These are phyloP conservation scores for Colinus virginianus DNA, from an alignment of 2,113 vertebrate species.

Conservation along the genomic window DNA sequence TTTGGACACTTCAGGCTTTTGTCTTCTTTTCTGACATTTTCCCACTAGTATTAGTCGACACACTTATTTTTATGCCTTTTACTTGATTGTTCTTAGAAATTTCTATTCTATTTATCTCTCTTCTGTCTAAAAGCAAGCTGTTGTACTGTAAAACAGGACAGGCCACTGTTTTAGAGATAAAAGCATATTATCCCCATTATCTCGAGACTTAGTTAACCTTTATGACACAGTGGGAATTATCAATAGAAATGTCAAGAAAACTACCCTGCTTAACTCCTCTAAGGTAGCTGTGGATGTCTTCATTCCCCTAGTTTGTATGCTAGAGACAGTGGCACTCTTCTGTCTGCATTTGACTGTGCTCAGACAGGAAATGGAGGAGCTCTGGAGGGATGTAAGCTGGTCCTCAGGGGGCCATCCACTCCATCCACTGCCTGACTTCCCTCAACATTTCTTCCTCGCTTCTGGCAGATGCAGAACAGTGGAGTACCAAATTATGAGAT, in stretches of 20 bases:
- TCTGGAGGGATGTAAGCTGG: fast-evolving
- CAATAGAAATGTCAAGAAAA: neutral
- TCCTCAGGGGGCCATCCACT: neutral
- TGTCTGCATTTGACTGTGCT: fast-evolving
- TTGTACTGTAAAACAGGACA: neutral
- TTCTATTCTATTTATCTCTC: neutral
- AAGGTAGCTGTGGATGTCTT: neutral
- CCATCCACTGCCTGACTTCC: neutral
- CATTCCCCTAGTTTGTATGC: neutral
- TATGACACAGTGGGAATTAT: neutral
- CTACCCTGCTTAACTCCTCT: neutral
- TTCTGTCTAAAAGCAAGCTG: neutral
- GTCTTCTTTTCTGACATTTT: neutral
- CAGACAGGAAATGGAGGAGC: neutral
- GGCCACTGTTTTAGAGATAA: neutral
- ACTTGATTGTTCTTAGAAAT: neutral
- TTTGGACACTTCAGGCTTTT: neutral
- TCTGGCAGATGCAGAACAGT: neutral
- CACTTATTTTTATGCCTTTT: neutral
- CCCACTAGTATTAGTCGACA: neutral
- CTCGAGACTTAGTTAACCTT: neutral
- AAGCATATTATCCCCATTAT: neutral
- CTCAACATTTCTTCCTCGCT: neutral
- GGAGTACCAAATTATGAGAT: neutral
- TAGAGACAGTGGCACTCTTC: neutral